Evolutionary conservation across 2,113 vertebrate species (phyloP).

Genomic region (Lichenostomus cassidix): DNA sequence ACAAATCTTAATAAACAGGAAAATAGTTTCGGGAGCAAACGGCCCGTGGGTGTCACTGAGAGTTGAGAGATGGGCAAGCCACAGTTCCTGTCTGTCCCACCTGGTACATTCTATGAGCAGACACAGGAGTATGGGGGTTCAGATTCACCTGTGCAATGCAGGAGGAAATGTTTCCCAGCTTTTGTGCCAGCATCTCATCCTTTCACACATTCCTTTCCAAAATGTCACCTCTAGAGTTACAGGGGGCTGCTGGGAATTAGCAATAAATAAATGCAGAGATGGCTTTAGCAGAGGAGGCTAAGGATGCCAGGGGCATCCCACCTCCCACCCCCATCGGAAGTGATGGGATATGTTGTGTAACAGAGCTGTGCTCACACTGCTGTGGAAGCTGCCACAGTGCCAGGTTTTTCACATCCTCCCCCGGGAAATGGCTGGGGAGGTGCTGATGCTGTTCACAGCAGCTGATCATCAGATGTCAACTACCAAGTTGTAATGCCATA

Average conservation of each 20-base stretch:
- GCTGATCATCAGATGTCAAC: not conserved
- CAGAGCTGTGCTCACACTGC: not conserved
- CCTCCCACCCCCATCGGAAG: accelerated
- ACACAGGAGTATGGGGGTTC: not conserved
- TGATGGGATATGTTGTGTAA: not conserved
- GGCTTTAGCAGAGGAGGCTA: not conserved
- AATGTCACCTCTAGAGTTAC: not conserved
- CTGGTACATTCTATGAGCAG: not conserved
- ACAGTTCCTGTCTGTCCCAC: not conserved
- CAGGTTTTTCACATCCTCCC: not conserved
- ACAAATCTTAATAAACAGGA: not conserved
- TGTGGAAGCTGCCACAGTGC: not conserved
- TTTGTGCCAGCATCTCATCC: not conserved
- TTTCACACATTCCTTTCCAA: not conserved
- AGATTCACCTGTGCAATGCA: not conserved
- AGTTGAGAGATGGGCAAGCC: not conserved
- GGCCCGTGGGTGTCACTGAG: not conserved
- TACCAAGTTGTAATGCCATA: not conserved
- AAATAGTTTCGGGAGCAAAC: not conserved
- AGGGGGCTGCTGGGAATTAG: not conserved
- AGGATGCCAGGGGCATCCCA: not conserved
- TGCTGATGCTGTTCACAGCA: not conserved
- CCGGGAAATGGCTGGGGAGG: not conserved
- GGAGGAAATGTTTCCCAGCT: not conserved
- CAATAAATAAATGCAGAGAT: not conserved